Conservation (phyloP, 2,888 invertebrate genomes). For the Amaurobius ferox region DNA sequence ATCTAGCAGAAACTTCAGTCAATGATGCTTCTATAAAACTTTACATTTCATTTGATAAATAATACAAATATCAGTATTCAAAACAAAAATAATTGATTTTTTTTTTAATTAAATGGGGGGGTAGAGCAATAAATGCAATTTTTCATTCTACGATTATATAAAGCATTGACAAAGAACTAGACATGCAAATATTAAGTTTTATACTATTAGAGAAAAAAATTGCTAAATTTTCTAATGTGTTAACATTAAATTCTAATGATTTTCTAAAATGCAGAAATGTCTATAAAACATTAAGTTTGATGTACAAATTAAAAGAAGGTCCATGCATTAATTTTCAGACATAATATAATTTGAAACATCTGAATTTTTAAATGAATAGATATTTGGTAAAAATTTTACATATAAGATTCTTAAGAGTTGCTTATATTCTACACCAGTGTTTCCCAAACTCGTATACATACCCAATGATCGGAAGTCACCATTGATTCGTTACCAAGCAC, state of each 20-base stretch:
- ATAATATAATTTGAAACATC: neutral
- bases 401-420: neutral
- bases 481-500: no score
- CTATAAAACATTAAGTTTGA: neutral
- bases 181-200: neutral
- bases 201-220: neutral
- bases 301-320: neutral
- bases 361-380: neutral
- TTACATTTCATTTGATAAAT: no score
- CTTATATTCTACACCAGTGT: conserved; percentile 4
- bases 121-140: neutral
- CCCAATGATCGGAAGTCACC: no score
- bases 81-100: no score
- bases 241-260: conserved; percentile 9
- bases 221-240: conserved; percentile 1
- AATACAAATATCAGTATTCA: no score
- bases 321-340: neutral
- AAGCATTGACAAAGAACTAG: neutral
- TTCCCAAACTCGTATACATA: no score
- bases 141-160: neutral
- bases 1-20: no score
- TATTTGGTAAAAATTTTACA: neutral
- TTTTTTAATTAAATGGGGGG: neutral
- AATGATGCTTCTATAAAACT: no score
- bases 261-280: neutral